Evolutionary conservation across 1,140 invertebrate genomes (phyloP), one percentile per base, ranked within the genome.

Genomic region (Mylabris phalerata): DNA sequence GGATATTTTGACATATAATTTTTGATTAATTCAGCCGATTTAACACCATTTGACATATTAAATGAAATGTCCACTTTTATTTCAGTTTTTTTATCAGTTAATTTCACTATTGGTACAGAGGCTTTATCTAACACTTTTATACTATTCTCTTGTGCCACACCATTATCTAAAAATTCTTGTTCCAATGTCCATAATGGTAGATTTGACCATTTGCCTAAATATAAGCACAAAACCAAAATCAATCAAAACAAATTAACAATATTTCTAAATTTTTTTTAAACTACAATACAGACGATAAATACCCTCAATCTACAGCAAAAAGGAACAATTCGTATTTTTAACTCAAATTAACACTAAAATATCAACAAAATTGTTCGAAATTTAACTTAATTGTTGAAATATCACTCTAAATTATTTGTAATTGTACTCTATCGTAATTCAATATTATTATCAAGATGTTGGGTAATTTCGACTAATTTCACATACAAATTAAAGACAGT

Each of bases 1-100:
- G 93, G 93, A 79, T 86, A 98, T 56, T 82, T 81, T 43, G 61
- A 57, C 9, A 71, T 61, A 46, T 66, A 71, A 57, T 87, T 83
- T 72, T 93, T 95, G 57, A 99, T 98, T 47, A 98, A 83, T 75
- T 95, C 89, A 2, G 93, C 95, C 69, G 93, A 96, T 79, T 92
- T 92, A 10, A 96, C 88, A 41, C 93, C 93, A 76, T 92, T 96
- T 70, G 84, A 90, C 91, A 96, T 96, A 75, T 98, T 98, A 79
- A 98, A 98, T 70, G 94, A 97, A 71, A 99, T 98, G 78, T 99
- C 96, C 64, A 98, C 92, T 75, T 85, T 86, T 48, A 98, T 89
- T 63, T 95, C 92, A 40, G 93, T 95, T 72, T 88, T 85, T 61
- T 87, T 87, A 77, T 99, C 95, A n/a, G 91, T 95, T 70, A 98